Conservation (phyloP, 2,797 vertebrate genomes). For the Coendou prehensilis region DNA sequence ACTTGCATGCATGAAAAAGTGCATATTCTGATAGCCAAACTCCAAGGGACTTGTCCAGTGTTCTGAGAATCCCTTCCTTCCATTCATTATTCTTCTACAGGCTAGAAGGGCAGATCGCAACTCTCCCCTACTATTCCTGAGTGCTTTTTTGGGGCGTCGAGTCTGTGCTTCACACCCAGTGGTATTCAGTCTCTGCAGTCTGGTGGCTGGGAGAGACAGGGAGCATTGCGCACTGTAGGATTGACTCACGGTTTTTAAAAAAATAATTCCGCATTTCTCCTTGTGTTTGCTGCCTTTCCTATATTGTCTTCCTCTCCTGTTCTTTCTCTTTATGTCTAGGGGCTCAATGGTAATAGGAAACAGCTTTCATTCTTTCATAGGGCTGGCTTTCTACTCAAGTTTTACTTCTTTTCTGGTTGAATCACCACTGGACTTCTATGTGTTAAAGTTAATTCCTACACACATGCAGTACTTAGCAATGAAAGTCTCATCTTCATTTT, state of each 20-base stretch:
- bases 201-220: background rate
- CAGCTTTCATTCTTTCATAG: background rate
- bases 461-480: background rate
- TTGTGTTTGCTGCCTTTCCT: background rate
- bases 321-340: background rate
- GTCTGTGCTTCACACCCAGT: background rate
- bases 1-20: background rate
- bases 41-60: background rate
- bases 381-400: background rate
- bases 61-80: background rate
- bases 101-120: background rate
- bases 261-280: too few relatives aligned
- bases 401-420: constrained; percentile 19
- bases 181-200: background rate
- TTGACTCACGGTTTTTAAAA: background rate
- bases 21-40: background rate
- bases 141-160: background rate
- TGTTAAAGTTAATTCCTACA: background rate
- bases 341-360: background rate
- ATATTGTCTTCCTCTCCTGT: background rate
- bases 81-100: background rate
- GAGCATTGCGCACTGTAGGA: background rate
- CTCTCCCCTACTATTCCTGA: background rate
- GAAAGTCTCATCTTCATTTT: constrained; percentile 43
- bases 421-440: background rate